Conservation (phyloP, 2,113 vertebrate genomes). For the Apodemus sylvaticus region DNA sequence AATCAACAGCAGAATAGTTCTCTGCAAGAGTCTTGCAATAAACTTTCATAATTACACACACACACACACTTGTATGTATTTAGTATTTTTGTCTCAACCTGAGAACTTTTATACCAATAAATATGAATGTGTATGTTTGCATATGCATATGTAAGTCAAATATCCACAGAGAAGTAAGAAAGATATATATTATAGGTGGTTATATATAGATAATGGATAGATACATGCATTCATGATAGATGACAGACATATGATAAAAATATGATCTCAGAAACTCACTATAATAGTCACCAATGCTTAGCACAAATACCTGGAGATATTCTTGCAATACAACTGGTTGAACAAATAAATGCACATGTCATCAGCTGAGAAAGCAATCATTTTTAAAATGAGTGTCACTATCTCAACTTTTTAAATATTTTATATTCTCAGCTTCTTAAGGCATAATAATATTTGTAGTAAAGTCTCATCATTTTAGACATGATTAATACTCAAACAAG, state of each 20-base stretch:
- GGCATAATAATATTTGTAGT: neutral
- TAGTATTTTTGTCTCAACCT: constrained; percentile 39
- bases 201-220: neutral
- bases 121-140: neutral
- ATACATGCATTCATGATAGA: neutral
- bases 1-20: constrained; percentile 26
- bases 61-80: neutral
- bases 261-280: neutral
- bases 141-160: neutral
- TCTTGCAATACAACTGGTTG: neutral
- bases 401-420: neutral
- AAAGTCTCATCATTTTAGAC: neutral
- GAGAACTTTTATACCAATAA: neutral
- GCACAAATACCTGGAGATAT: neutral
- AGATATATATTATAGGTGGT: neutral
- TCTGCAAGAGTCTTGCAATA: neutral
- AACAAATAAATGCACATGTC: neutral
- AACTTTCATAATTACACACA: neutral
- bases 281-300: neutral
- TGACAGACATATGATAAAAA: neutral
- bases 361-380: neutral
- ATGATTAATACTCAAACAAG: neutral
- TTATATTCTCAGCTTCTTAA: neutral
- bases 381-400: constrained; percentile 14
- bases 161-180: neutral